These are phyloP conservation scores for Scomberomorus guttatus DNA, from an alignment of 2,797 vertebrate species.

Conservation along the genomic window DNA sequence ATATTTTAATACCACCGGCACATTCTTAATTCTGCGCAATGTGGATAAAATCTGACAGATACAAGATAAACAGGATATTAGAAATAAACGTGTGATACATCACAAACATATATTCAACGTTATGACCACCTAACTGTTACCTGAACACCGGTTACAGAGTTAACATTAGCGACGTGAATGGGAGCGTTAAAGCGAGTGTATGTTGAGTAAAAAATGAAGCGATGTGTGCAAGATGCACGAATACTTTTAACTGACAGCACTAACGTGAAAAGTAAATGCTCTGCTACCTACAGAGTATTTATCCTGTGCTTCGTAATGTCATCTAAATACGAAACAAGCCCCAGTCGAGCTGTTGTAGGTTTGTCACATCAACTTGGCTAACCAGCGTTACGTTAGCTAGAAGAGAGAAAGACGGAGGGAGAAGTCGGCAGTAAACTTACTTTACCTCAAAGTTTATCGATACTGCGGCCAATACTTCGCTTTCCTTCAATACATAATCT, in stretches of 20 bases:
- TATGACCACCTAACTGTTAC: not conserved
- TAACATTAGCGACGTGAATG: not conserved
- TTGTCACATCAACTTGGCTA: slow-evolving; percentile 59
- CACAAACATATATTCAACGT: not conserved
- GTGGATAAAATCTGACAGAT: not conserved
- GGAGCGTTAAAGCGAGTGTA: not conserved
- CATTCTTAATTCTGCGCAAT: not conserved
- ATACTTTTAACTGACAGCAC: not conserved
- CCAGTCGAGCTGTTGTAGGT: not conserved
- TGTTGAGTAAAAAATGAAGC: not conserved
- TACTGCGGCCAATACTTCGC: slow-evolving; percentile 10
- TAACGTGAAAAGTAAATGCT: not conserved
- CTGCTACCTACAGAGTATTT: not conserved
- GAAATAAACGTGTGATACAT: not conserved
- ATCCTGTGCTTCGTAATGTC: not conserved
- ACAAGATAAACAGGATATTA: not conserved
- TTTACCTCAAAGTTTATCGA: slow-evolving; percentile 70
- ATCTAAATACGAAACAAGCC: not conserved
- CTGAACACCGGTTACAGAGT: not conserved
- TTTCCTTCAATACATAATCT: slow-evolving; percentile 48
- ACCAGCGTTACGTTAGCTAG: slow-evolving; percentile 69
- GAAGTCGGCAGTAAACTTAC: slow-evolving; percentile 72
- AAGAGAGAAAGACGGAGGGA: slow-evolving; percentile 50
- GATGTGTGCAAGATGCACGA: slow-evolving; percentile 2
- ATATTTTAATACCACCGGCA: too few relatives aligned